Evolutionary conservation across 2,113 vertebrate genomes (phyloP), one percentile per base, ranked within the genome.

Genomic region (Psettodes erumei): DNA sequence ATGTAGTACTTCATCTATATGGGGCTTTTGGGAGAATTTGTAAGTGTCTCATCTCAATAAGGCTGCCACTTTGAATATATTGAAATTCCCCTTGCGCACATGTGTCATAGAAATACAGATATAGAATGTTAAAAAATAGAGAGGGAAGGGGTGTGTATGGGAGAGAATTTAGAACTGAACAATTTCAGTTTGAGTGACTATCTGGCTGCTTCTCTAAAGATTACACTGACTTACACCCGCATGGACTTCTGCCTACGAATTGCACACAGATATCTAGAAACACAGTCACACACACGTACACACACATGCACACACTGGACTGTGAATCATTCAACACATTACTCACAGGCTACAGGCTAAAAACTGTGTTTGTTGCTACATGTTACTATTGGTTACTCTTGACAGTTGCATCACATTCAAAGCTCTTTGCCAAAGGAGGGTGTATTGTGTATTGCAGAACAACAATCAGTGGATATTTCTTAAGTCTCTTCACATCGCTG

Each of bases 311-410:
- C 51, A 65, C 53, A 67, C 27, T 19, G 54, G 23, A 54, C 28
- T 72, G 33, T 77, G 83, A 87, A 83, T 85, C 74, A 78, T 71
- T 58, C 18, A 19, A 72, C 66, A 79, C 23, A 88, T 91, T 84
- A 90, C 80, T 89, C 89, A 88, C 48, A 77, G 76, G 50, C 63
- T 81, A 59, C 74, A 84, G 83, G 76, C 78, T 83, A 65, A 78
- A 79, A 75, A 80, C 65, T 58, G 67, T 87, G 78, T 89, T 88
- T 90, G 90, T 88, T 91, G 82, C 81, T 80, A 40, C 61, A 23
- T 38, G 88, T 90, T 87, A 69, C 85, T 38, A 85, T 82, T 85
- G 79, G 87, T 83, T 74, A 90, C 87, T 71, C 51, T 38, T 48
- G 75, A 63, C 60, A 60, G 54, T 73, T 85, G 56, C 77, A 80